phyloP scores from a whole-genome alignment of 2,888 invertebrate species.

The Allophyes oxyacanthae region DNA sequence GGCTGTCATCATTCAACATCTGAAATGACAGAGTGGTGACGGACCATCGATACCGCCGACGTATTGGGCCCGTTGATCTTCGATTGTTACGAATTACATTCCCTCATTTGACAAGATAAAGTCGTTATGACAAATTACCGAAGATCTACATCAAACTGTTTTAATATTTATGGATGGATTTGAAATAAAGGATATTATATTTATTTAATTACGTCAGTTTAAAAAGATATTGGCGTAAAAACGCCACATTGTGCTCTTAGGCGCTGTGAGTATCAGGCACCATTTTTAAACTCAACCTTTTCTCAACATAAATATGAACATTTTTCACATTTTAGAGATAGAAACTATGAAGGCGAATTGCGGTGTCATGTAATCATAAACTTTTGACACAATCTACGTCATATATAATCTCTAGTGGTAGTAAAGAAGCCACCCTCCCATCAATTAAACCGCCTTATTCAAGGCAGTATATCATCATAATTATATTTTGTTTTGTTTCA shows the following conservation, averaged over 20 bases:
- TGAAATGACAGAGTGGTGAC: slow-evolving; percentile 79
- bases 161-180: slow-evolving; percentile 30
- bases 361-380: slow-evolving; percentile 12
- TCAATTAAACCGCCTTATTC: slow-evolving; percentile 36
- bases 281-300: too few species aligned
- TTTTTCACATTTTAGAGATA: too few species aligned
- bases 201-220: too few species aligned
- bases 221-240: too few species aligned
- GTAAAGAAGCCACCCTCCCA: slow-evolving; percentile 20
- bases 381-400: slow-evolving; percentile 16
- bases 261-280: too few species aligned
- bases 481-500: slow-evolving; percentile 47
- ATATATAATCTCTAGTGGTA: slow-evolving; percentile 42
- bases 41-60: slow-evolving; percentile 75
- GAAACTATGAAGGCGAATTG: too few species aligned
- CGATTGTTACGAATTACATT: slow-evolving; percentile 70
- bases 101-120: slow-evolving; percentile 71
- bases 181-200: too few species aligned
- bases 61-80: slow-evolving; percentile 69
- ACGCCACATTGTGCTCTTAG: too few species aligned
- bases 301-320: too few species aligned
- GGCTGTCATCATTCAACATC: slow-evolving; percentile 73
- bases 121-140: slow-evolving; percentile 70
- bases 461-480: slow-evolving; percentile 34
- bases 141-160: slow-evolving; percentile 53